Evolutionary conservation across 2,888 invertebrate species (phyloP).

Genomic region (Creontiades dilutus): DNA sequence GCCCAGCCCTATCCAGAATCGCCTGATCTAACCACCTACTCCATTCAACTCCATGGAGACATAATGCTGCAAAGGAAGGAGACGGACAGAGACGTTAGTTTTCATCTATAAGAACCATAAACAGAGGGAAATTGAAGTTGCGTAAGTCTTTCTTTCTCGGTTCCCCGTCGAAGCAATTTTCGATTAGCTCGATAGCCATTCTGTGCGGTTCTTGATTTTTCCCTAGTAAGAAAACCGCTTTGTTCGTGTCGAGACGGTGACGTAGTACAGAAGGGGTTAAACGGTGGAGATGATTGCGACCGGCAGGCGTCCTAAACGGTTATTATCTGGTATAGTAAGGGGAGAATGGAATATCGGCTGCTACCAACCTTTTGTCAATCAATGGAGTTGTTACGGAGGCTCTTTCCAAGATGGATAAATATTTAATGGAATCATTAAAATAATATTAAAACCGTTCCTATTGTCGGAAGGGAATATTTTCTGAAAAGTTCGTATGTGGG

Average conservation of each 20-base stretch:
- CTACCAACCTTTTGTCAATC: neutral
- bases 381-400: neutral
- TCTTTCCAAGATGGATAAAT: neutral
- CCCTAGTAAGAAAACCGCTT: neutral
- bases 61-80: neutral
- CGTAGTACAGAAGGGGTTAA: neutral
- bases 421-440: neutral
- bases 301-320: neutral
- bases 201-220: constrained; percentile 16
- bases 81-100: neutral
- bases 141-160: neutral
- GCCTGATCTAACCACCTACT: too few relatives aligned
- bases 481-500: too few relatives aligned
- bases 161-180: constrained; percentile 25
- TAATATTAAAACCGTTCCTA: neutral
- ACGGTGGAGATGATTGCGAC: neutral
- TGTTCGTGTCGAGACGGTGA: neutral
- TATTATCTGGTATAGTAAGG: neutral
- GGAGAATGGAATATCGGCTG: constrained; percentile 2
- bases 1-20: too few relatives aligned
- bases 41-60: neutral
- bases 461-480: too few relatives aligned
- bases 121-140: constrained; percentile 11
- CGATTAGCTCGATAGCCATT: constrained; percentile 1
- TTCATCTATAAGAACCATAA: neutral